A percentile compares a stretch with the other conserved stretches of the same genome.
phyloP scores from a whole-genome alignment of 1,140 invertebrate genomes.

The Trissolcus basalis region DNA sequence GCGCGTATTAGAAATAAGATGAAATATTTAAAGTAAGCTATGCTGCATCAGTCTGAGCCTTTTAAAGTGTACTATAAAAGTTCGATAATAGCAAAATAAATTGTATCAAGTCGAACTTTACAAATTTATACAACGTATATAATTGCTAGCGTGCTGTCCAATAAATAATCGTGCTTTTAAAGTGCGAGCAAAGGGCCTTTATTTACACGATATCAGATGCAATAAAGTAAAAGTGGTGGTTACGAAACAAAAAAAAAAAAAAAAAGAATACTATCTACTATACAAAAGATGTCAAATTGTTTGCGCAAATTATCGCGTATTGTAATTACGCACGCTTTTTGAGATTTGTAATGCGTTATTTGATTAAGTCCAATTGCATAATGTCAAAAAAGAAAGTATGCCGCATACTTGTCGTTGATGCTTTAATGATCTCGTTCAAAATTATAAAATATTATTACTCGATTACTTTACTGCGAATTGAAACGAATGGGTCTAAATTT shows the following conservation, averaged over 20 bases:
- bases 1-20: too few relatives aligned
- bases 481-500: conserved; percentile 23
- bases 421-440: conserved; percentile 31
- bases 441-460: not conserved
- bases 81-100: conserved; percentile 38
- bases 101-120: conserved; percentile 20
- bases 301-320: not conserved
- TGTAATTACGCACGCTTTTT: not conserved
- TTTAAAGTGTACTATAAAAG: not conserved
- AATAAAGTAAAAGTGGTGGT: conserved; percentile 15
- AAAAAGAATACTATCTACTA: conserved; percentile 2
- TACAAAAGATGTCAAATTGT: conserved; percentile 10
- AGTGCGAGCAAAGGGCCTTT: conserved; percentile 25
- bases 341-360: not conserved
- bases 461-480: conserved; percentile 21
- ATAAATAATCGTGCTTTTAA: conserved; percentile 17
- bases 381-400: too few relatives aligned
- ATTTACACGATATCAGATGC: conserved; percentile 37
- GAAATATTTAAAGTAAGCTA: too few relatives aligned
- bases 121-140: conserved; percentile 31
- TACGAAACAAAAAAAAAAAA: too few relatives aligned
- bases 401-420: not conserved
- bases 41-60: too few relatives aligned
- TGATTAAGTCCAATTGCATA: too few relatives aligned
- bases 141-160: conserved; percentile 24